Conservation (phyloP, 1,140 invertebrate genomes). For the Cotesia typhae region DNA sequence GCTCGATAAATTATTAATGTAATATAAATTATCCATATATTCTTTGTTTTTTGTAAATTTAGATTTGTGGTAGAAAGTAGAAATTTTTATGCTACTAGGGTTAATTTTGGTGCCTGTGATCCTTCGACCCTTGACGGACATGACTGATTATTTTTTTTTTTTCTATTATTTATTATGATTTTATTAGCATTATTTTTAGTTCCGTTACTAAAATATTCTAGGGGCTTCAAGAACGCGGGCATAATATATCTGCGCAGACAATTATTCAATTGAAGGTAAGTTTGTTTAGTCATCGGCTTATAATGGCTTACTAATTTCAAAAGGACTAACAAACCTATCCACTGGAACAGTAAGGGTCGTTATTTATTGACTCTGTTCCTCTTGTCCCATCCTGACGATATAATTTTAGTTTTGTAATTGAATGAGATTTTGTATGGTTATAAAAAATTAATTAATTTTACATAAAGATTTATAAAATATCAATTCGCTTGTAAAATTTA, state of each 20-base stretch:
- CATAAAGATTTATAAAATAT: too few species aligned
- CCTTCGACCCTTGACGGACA: neutral
- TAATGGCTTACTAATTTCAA: conserved; percentile 22
- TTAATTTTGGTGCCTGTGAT: conserved; percentile 9
- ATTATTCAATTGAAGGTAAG: conserved; percentile 92
- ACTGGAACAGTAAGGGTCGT: too few species aligned
- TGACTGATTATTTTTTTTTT: neutral
- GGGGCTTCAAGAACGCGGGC: conserved; percentile 87
- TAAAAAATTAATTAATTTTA: too few species aligned
- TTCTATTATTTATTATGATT: conserved; percentile 10
- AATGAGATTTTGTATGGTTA: too few species aligned
- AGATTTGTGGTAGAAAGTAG: too few species aligned
- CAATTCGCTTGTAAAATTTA: too few species aligned
- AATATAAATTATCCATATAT: neutral
- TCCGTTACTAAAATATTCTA: conserved; percentile 56
- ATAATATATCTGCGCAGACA: conserved; percentile 88
- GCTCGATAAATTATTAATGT: too few species aligned
- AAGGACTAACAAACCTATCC: too few species aligned
- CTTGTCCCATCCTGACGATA: neutral
- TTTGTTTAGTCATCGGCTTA: conserved; percentile 50
- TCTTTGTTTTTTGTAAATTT: neutral
- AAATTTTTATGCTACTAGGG: neutral
- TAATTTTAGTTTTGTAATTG: too few species aligned
- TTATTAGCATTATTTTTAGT: conserved; percentile 30
- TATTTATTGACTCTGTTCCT: neutral